Evolutionary conservation across 2,888 invertebrate species (phyloP).

Genomic region (Amiota communis): DNA sequence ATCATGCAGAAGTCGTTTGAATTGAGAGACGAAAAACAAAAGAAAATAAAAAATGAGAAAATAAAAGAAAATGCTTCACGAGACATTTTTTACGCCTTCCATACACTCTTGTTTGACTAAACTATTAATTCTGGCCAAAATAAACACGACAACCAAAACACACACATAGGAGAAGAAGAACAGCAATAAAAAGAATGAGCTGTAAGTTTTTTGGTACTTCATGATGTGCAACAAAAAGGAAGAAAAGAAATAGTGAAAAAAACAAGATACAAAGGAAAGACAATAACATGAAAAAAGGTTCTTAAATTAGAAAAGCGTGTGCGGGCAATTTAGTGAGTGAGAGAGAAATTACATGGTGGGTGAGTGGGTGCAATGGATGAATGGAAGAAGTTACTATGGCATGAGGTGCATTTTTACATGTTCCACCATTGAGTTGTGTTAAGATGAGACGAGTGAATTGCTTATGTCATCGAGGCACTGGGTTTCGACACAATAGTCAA

Average conservation of each 20-base stretch:
- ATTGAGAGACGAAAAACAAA: background rate
- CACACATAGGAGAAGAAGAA: background rate
- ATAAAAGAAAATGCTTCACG: slow-evolving; percentile 1
- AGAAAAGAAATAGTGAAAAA: no score
- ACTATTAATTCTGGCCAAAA: slow-evolving; percentile 21
- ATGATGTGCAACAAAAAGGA: no score
- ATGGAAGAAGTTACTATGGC: slow-evolving; percentile 6
- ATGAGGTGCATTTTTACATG: slow-evolving; percentile 57
- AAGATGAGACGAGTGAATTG: no score
- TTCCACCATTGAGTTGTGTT: slow-evolving; percentile 52
- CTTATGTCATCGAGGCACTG: no score
- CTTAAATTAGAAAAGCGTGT: slow-evolving; percentile 66
- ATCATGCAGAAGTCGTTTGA: slow-evolving; percentile 18
- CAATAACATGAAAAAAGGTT: slow-evolving; percentile 54
- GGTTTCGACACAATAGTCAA: no score
- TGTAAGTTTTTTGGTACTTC: no score
- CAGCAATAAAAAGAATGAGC: background rate
- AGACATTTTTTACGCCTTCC: background rate
- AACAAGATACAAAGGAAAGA: background rate
- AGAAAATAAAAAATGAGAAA: no score
- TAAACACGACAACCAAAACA: slow-evolving; percentile 15
- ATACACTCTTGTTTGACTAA: slow-evolving; percentile 3
- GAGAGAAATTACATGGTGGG: slow-evolving; percentile 1
- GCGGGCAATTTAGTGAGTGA: slow-evolving; percentile 54
- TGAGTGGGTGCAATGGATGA: background rate